Percentiles rank a stretch among this genome's conserved stretches.
Evolutionary conservation across 1,140 invertebrate species (phyloP).

Genomic region (Philopotamus ludificatus): DNA sequence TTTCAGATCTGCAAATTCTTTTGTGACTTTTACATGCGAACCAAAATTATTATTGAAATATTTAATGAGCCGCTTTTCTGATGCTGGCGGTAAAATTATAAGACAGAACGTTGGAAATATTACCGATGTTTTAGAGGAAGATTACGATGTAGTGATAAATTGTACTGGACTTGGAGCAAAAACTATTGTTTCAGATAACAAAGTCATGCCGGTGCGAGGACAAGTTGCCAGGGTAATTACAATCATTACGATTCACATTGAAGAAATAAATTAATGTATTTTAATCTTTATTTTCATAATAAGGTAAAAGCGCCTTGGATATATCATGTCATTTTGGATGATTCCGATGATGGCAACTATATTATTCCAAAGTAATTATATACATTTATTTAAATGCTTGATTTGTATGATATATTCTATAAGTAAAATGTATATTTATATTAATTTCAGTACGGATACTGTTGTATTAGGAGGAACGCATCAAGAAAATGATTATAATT

Average conservation of each 20-base stretch:
- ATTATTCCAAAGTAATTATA: conserved; percentile 71
- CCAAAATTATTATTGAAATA: conserved; percentile 60
- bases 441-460: conserved; percentile 55
- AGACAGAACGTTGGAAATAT: conserved; percentile 56
- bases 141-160: conserved; percentile 70
- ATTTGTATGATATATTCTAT: too few species aligned
- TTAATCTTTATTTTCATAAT: conserved; percentile 20
- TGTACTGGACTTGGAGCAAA: conserved; percentile 67
- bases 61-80: conserved; percentile 60
- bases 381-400: too few species aligned
- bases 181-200: conserved; percentile 58
- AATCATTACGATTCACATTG: conserved; percentile 1
- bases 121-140: conserved; percentile 51
- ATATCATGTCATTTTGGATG: conserved; percentile 57
- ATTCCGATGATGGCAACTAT: conserved; percentile 63
- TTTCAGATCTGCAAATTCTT: conserved; percentile 51
- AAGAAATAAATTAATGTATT: conserved; percentile 11
- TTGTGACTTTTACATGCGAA: conserved; percentile 63
- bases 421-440: conserved; percentile 19
- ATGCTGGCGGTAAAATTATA: conserved; percentile 57
- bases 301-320: conserved; percentile 66
- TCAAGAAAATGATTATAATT: conserved; percentile 65
- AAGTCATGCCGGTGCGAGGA: conserved; percentile 65
- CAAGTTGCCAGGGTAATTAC: conserved; percentile 63
- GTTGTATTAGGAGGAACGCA: conserved; percentile 75